A percentile compares a stretch with the other conserved stretches of the same genome.
These are phyloP conservation scores for Brachionus rotundiformis DNA, from an alignment of 1,140 invertebrate species.

Conservation along the genomic window DNA sequence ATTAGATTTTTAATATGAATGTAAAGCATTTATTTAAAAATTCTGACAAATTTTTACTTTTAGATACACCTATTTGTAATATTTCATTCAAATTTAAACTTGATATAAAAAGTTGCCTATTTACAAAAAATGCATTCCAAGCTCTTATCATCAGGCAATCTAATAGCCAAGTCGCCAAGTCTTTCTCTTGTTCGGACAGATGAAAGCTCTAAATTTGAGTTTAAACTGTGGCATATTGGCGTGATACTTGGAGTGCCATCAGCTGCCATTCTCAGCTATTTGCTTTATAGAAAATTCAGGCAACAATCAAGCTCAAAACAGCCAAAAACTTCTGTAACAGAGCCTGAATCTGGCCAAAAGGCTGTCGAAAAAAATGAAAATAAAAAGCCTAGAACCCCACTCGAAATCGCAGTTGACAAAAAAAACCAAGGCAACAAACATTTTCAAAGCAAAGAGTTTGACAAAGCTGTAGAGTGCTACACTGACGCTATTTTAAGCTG, in stretches of 20 bases:
- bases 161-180: not conserved
- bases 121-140: slow-evolving; percentile 46
- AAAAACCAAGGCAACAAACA: slow-evolving; percentile 84
- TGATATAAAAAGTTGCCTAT: not conserved
- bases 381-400: slow-evolving; percentile 65
- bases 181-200: not conserved
- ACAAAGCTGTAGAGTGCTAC: slow-evolving; percentile 82
- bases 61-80: not conserved
- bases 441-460: slow-evolving; percentile 81
- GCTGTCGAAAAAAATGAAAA: not conserved
- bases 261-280: slow-evolving; percentile 16
- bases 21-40: not conserved
- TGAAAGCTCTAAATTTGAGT: slow-evolving; percentile 19
- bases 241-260: slow-evolving; percentile 37
- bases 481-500: slow-evolving; percentile 83
- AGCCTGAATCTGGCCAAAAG: not conserved
- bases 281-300: slow-evolving; percentile 7
- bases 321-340: not conserved
- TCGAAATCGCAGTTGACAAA: slow-evolving; percentile 73
- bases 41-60: not conserved
- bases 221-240: slow-evolving; percentile 45
- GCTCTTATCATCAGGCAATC: not conserved
- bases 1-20: not conserved
- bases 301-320: not conserved
- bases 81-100: not conserved